Conservation (phyloP, 37 sponge, comb jelly and placozoan species). For the Lycopodina hypogea region DNA sequence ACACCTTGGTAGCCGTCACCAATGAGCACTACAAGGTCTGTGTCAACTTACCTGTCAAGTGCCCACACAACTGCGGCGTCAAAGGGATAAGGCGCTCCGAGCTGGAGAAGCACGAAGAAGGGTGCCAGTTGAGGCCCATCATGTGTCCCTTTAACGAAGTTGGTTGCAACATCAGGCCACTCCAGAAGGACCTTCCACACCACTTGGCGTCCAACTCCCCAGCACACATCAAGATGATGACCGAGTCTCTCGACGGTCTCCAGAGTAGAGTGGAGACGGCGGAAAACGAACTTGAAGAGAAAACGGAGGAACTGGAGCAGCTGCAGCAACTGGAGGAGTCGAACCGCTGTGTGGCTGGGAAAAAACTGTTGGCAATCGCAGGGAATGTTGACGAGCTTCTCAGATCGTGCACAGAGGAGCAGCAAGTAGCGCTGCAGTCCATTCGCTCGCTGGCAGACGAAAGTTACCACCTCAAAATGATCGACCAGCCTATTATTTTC, state of each 20-base stretch:
- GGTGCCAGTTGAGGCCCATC: conserved; percentile 25
- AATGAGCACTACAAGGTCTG: conserved; percentile 42
- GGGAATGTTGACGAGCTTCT: conserved; percentile 25
- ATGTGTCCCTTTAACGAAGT: conserved; percentile 35
- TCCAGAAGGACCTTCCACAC: conserved; percentile 37
- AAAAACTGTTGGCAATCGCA: conserved; percentile 21
- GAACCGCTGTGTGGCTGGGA: not conserved
- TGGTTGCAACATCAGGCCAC: conserved; percentile 42
- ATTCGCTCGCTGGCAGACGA: conserved; percentile 48
- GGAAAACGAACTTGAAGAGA: conserved; percentile 19
- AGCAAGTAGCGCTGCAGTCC: conserved; percentile 34
- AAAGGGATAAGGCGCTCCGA: conserved; percentile 30
- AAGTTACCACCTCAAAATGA: conserved; percentile 9
- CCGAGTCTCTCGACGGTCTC: conserved; percentile 21
- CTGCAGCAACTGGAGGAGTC: not conserved
- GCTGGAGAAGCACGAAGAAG: conserved; percentile 35
- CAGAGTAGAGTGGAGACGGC: conserved; percentile 30
- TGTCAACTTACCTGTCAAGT: conserved; percentile 47
- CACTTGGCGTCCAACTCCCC: conserved; percentile 25
- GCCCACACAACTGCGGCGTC: conserved; percentile 49
- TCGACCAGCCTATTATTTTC: conserved; percentile 37
- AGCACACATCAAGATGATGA: conserved; percentile 35
- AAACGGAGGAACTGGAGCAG: conserved; percentile 11
- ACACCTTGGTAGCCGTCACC: conserved; percentile 40
- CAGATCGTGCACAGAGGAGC: conserved; percentile 28